Conservation (phyloP, 1,140 invertebrate genomes). For the Gyrodactylus bullatarudis region DNA sequence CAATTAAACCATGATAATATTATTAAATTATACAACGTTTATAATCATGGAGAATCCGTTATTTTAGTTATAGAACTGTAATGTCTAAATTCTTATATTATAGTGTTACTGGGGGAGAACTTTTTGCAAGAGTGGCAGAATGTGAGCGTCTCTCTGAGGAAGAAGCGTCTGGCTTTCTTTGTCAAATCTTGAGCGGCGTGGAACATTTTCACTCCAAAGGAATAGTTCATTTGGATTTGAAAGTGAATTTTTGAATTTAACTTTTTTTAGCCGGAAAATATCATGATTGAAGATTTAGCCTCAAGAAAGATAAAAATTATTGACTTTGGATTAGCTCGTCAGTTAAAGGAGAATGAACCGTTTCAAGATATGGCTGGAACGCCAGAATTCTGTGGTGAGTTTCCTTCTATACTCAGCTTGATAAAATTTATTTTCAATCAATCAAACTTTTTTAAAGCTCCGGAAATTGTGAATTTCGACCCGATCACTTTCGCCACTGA, state of each 20-base stretch:
- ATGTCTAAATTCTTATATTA: conserved; percentile 11
- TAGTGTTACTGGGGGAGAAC: conserved; percentile 26
- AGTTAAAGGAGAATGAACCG: conserved; percentile 18
- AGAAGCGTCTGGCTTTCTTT: conserved; percentile 24
- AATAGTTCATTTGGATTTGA: conserved; percentile 26
- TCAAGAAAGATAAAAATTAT: conserved; percentile 26
- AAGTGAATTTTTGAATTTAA: conserved; percentile 14
- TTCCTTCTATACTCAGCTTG: not conserved
- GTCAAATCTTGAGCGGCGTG: conserved; percentile 25
- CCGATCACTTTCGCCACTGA: conserved; percentile 45
- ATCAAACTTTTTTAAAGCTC: conserved; percentile 40
- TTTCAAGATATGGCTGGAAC: conserved; percentile 26
- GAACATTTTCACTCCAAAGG: conserved; percentile 23
- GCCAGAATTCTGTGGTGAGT: conserved; percentile 26
- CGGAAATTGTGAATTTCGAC: conserved; percentile 65
- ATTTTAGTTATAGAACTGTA: conserved; percentile 27
- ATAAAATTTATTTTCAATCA: not conserved
- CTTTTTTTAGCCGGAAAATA: conserved; percentile 24
- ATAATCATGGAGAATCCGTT: conserved; percentile 22
- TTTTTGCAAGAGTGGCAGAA: conserved; percentile 26
- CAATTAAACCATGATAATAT: conserved; percentile 24
- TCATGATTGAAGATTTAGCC: conserved; percentile 21
- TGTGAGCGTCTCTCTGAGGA: conserved; percentile 24
- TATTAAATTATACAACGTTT: conserved; percentile 26
- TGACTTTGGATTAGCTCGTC: conserved; percentile 33